Evolutionary conservation across 2,113 vertebrate genomes (phyloP).

Genomic region (Lagopus muta): DNA sequence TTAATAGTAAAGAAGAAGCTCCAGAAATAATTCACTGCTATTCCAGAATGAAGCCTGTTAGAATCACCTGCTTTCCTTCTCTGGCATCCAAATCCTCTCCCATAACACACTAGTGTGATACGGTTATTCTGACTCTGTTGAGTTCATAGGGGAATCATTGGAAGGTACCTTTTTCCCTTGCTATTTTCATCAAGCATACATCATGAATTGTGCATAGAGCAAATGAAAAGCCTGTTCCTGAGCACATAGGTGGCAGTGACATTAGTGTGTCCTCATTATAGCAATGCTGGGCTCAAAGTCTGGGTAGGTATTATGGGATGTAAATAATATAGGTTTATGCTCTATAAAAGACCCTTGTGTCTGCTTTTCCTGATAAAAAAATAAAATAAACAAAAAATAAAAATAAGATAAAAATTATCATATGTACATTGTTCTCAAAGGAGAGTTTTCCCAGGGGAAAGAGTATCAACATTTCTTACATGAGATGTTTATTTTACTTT

Average conservation of each 20-base stretch:
- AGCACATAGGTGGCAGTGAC: not conserved
- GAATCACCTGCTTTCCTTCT: not conserved
- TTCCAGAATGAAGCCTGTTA: not conserved
- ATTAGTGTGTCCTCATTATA: not conserved
- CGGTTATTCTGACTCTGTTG: not conserved
- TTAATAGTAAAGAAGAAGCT: not conserved
- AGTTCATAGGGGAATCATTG: not conserved
- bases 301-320: not conserved
- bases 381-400: not conserved
- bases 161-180: not conserved
- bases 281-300: not conserved
- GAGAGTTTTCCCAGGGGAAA: not conserved
- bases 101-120: not conserved
- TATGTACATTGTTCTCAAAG: not conserved
- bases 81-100: not conserved
- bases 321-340: not conserved
- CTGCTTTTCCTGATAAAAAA: not conserved
- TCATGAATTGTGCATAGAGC: accelerated
- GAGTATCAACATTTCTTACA: not conserved
- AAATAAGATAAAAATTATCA: too few species aligned
- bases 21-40: not conserved
- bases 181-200: not conserved
- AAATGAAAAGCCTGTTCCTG: not conserved
- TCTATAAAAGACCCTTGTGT: not conserved
- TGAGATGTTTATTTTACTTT: not conserved